phyloP scores from a whole-genome alignment of 2,113 vertebrate species.

The Falcunculus frontatus region DNA sequence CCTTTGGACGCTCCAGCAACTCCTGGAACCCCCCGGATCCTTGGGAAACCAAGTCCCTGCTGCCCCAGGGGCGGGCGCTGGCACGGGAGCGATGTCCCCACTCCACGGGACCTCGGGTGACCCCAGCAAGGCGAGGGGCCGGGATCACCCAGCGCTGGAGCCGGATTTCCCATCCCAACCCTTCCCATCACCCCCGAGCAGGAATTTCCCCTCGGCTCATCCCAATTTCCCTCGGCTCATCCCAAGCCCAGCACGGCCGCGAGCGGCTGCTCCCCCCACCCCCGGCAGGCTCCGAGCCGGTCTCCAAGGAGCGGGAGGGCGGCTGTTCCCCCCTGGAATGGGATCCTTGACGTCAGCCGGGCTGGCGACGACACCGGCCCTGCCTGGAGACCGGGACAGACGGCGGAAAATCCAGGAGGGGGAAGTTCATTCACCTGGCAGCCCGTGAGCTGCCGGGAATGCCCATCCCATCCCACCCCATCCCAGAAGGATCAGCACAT shows the following conservation, averaged over 20 bases:
- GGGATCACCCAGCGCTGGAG: not conserved
- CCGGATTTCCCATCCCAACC: not conserved
- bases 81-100: not conserved
- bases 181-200: not conserved
- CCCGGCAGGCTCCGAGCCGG: not conserved
- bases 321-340: conserved; percentile 40
- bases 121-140: accelerated
- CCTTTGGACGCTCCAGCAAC: not conserved
- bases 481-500: not conserved
- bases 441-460: accelerated
- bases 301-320: conserved; percentile 9
- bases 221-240: not conserved
- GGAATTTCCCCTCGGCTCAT: not conserved
- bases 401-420: not conserved
- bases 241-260: accelerated
- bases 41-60: not conserved
- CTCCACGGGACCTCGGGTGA: accelerated
- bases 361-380: conserved; percentile 50
- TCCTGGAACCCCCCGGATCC: not conserved
- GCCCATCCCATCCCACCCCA: not conserved
- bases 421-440: not conserved
- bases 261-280: accelerated
- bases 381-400: conserved; percentile 48
- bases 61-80: not conserved
- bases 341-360: conserved; percentile 62